Base-by-base conservation (phyloP, 1,140 invertebrate species). In the Tenebrio molitor region DNA sequence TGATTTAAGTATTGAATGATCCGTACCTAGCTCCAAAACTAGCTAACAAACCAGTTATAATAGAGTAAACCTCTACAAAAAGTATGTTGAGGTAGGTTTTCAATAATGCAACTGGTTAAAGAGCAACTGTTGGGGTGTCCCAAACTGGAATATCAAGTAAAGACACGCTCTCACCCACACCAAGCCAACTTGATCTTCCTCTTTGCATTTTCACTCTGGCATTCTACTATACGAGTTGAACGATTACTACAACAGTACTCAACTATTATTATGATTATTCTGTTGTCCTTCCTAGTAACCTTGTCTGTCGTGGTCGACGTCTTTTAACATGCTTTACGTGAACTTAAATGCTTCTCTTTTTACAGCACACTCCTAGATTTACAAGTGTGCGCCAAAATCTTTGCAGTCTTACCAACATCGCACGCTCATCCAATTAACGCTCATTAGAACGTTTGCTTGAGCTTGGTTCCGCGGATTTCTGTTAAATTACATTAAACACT, bases 21-120 rank as follows among this genome's bases (percentile, higher is more conserved):
- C 36, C 69, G 66, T 73, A 76, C 70, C 75, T 76, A 76, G 75
- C 72, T 76, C 69, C 70, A 39, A 74, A 74, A 71, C 74, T 76
- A 76, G 75, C 75, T 76, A 76, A 68, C 67, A 76, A 76, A 76
- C 75, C 75, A 72, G 75, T 76, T 76, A 76, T 76, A 76, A 76
- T 73, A 76, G 75, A 71, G 66, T 46, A 69, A 72, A 76, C 73
- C 73, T 74, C 75, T 76, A 76, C 70, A 76, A 76, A 76, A 76
- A 76, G 72, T 33, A 76, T 64, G 75, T 76, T 76, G 75, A 76
- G 75, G 75, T 76, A 76, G 75, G 75, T 76, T 76, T 73, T 67
- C 71, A 73, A 73, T 73, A 73, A 68, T 73, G 71, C 71, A 73
- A 73, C 71, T 74, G 73, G 69, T 74, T 74, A 71, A 74, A 74